Conservation (phyloP, 2,888 invertebrate species). For the Thelaira solivaga region DNA sequence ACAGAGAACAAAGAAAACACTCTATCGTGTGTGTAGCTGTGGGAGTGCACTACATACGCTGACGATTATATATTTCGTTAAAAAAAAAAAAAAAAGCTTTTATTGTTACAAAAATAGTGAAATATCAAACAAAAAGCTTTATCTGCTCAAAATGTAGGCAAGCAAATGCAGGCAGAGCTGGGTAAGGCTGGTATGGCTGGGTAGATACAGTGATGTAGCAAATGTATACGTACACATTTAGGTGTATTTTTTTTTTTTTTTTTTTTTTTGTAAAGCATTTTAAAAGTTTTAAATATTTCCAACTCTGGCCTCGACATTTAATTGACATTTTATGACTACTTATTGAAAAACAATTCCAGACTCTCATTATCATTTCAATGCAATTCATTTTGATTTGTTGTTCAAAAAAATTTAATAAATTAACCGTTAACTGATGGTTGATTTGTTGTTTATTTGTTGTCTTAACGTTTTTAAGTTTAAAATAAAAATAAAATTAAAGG, state of each 20-base stretch:
- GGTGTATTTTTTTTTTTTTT: too few relatives aligned
- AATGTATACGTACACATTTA: too few relatives aligned
- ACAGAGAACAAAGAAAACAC: constrained; percentile 47
- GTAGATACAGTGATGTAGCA: too few relatives aligned
- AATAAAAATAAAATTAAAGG: constrained; percentile 23
- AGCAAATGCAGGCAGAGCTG: constrained; percentile 1
- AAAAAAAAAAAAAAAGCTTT: constrained; percentile 30
- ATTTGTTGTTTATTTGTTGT: too few relatives aligned
- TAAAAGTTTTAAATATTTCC: too few relatives aligned
- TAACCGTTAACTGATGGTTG: not conserved
- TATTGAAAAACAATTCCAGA: not conserved
- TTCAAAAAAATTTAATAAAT: constrained; percentile 9
- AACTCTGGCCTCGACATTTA: not conserved
- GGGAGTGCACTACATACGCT: too few relatives aligned
- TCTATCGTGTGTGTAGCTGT: not conserved
- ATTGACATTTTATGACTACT: constrained; percentile 32
- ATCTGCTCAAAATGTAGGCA: not conserved
- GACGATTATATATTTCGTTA: constrained; percentile 6
- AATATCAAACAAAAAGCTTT: constrained; percentile 21
- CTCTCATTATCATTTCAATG: not conserved
- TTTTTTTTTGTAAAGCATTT: too few relatives aligned
- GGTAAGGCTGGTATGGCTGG: too few relatives aligned
- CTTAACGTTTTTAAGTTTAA: too few relatives aligned
- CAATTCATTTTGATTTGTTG: constrained; percentile 5
- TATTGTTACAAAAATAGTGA: constrained; percentile 2